Percentiles rank a stretch among this genome's conserved stretches.
Evolutionary conservation across 2,888 invertebrate genomes (phyloP).

Genomic region (Thecocarcelia acutangulata): DNA sequence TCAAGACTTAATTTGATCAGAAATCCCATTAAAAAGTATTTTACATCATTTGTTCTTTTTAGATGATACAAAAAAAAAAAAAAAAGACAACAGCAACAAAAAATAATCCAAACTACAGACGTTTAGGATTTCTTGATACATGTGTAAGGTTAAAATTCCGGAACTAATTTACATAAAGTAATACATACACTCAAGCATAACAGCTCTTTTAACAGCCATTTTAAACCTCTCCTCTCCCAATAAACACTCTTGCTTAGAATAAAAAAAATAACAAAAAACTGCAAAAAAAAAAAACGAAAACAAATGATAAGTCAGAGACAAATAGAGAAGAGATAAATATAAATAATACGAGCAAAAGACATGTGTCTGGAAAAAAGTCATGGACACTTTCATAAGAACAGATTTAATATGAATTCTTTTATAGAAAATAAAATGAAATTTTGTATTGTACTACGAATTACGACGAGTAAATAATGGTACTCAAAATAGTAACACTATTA

Average conservation of each 20-base stretch:
- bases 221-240: slow-evolving; percentile 13
- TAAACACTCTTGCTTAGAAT: neutral
- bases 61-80: slow-evolving; percentile 26
- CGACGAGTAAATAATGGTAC: neutral
- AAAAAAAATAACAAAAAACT: slow-evolving; percentile 32
- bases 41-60: slow-evolving; percentile 54
- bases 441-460: slow-evolving; percentile 5
- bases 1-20: slow-evolving; percentile 48
- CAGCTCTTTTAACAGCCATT: slow-evolving; percentile 35
- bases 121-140: slow-evolving; percentile 41
- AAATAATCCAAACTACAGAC: neutral
- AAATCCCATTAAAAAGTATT: slow-evolving; percentile 56
- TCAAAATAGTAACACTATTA: no score
- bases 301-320: slow-evolving; percentile 12
- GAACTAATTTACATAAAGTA: slow-evolving; percentile 65
- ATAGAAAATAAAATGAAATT: slow-evolving; percentile 45
- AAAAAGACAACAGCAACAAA: slow-evolving; percentile 25
- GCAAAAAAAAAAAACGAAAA: slow-evolving; percentile 25
- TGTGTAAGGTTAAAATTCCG: slow-evolving; percentile 62
- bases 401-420: slow-evolving; percentile 40
- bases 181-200: slow-evolving; percentile 30
- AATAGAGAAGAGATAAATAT: slow-evolving; percentile 28
- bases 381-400: slow-evolving; percentile 66
- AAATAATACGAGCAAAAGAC: slow-evolving; percentile 11
- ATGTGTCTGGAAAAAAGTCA: slow-evolving; percentile 62